Evolutionary conservation across 2,797 vertebrate genomes (phyloP).

Genomic region (Mionectes olivaceus): DNA sequence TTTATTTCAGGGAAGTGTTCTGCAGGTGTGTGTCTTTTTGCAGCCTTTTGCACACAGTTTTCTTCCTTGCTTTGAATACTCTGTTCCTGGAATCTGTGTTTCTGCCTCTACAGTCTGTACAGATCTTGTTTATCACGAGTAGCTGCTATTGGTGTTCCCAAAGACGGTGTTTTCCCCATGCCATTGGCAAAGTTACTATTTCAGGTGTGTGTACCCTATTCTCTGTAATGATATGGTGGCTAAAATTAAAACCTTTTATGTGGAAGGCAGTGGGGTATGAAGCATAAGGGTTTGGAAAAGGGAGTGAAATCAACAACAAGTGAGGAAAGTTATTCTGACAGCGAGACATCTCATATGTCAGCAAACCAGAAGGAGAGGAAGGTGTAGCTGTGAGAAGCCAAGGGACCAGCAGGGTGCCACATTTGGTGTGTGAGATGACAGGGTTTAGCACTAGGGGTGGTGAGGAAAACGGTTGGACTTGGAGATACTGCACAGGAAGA

Average conservation of each 20-base stretch:
- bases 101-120: neutral
- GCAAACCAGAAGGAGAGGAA: constrained; percentile 54
- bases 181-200: neutral
- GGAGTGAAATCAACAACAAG: constrained; percentile 31
- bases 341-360: constrained; percentile 56
- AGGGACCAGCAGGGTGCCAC: constrained; percentile 65
- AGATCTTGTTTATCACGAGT: neutral
- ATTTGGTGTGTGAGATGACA: constrained; percentile 68
- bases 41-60: neutral
- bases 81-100: neutral
- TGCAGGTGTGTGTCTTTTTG: neutral
- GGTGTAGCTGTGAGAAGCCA: constrained; percentile 63
- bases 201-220: neutral
- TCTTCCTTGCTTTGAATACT: neutral
- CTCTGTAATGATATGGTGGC: neutral
- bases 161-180: neutral
- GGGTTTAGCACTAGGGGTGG: constrained; percentile 51
- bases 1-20: neutral
- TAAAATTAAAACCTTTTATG: constrained; percentile 22
- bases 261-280: neutral
- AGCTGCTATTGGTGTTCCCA: neutral
- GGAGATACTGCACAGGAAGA: constrained; percentile 17
- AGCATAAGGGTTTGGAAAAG: neutral
- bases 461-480: constrained; percentile 23
- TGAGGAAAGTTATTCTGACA: constrained; percentile 57